phyloP scores from a whole-genome alignment of 1,140 invertebrate species.

The Oreohelix idahoensis region DNA sequence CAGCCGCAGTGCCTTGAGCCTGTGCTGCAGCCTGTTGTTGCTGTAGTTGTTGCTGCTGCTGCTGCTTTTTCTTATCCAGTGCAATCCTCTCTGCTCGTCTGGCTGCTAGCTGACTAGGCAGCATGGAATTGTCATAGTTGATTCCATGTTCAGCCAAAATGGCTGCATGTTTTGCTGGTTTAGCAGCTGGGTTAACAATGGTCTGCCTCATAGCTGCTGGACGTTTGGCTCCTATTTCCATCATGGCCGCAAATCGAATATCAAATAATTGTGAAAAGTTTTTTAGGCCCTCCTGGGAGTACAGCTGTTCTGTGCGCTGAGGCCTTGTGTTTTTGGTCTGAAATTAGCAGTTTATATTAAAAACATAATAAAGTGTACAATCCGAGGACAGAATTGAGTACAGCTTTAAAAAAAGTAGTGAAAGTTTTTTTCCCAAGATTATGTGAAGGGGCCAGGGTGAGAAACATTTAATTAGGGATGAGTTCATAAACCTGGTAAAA shows the following conservation, averaged over 20 bases:
- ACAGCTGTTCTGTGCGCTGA: constrained; percentile 86
- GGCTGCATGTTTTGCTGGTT: constrained; percentile 88
- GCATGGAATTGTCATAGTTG: constrained; percentile 87
- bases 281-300: constrained; percentile 86
- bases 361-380: no score
- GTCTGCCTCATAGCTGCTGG: constrained; percentile 82
- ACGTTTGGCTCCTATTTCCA: constrained; percentile 79
- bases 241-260: constrained; percentile 83
- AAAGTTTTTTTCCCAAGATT: no score
- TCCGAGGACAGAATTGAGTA: no score
- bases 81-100: constrained; percentile 87
- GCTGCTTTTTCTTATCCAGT: constrained; percentile 81
- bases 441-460: no score
- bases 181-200: constrained; percentile 79
- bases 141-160: constrained; percentile 88
- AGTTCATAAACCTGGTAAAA: no score
- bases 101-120: constrained; percentile 87
- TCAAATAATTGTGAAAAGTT: constrained; percentile 82
- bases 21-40: constrained; percentile 32
- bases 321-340: constrained; percentile 81
- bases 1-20: constrained; percentile 7
- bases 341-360: constrained; percentile 34
- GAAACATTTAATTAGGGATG: no score
- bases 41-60: constrained; percentile 49
- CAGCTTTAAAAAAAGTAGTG: no score